A percentile compares a stretch with the other conserved stretches of the same genome.
These are phyloP conservation scores for Tetranychus piercei DNA, from an alignment of 2,888 invertebrate species.

Conservation along the genomic window DNA sequence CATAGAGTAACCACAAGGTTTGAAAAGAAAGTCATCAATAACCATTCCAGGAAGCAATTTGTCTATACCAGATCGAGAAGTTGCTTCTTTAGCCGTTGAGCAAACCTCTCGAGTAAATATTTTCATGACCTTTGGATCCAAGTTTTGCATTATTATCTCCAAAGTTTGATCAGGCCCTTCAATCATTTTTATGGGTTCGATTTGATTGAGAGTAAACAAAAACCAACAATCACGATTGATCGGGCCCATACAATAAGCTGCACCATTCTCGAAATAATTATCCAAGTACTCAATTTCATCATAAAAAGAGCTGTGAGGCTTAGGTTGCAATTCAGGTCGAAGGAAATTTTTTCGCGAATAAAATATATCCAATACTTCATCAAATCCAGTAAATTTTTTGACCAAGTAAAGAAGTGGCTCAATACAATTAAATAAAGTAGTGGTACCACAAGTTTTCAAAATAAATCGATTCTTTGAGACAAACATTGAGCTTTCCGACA, in stretches of 20 bases:
- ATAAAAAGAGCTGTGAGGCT: conserved; percentile 76
- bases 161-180: conserved; percentile 80
- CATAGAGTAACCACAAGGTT: conserved; percentile 98
- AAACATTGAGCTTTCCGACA: conserved; percentile 98
- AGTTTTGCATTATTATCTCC: conserved; percentile 89
- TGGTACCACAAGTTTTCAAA: conserved; percentile 96
- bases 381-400: conserved; percentile 63
- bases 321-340: conserved; percentile 67
- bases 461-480: conserved; percentile 83
- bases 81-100: conserved; percentile 62
- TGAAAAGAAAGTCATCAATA: conserved; percentile 91
- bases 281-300: conserved; percentile 51
- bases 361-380: conserved; percentile 69
- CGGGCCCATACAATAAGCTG: conserved; percentile 82
- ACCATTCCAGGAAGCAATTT: conserved; percentile 72
- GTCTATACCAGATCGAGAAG: conserved; percentile 70
- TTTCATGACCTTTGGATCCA: conserved; percentile 75
- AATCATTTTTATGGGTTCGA: conserved; percentile 32
- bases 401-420: conserved; percentile 66
- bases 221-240: conserved; percentile 83
- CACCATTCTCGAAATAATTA: conserved; percentile 45
- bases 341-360: conserved; percentile 94
- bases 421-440: conserved; percentile 82
- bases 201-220: conserved; percentile 66
- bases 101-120: conserved; percentile 68